Percentiles rank a stretch among this genome's conserved stretches.
Evolutionary conservation across 2,888 invertebrate genomes (phyloP).

Genomic region (Ophion ellenae): DNA sequence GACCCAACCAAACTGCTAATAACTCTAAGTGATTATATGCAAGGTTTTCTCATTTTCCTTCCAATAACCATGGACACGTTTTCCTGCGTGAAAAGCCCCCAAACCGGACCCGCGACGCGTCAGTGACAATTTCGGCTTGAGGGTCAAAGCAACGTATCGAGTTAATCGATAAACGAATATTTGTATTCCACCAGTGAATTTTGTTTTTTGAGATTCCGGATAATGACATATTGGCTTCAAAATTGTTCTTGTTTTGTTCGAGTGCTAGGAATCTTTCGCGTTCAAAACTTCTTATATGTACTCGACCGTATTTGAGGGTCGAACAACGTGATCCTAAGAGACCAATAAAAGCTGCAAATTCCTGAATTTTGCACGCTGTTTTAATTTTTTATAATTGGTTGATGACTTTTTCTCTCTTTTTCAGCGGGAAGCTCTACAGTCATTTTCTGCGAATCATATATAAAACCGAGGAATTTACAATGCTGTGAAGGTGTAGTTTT

Average conservation of each 20-base stretch:
- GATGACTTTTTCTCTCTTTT: background rate
- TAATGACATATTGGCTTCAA: slow-evolving; percentile 46
- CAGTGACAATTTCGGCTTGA: background rate
- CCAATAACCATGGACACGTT: background rate
- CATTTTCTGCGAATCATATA: too few relatives aligned
- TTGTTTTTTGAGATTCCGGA: background rate
- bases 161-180: background rate
- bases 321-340: slow-evolving; percentile 48
- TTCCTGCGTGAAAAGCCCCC: background rate
- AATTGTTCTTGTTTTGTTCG: slow-evolving; percentile 46
- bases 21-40: too few relatives aligned
- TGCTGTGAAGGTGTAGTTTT: slow-evolving; percentile 8
- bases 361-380: slow-evolving; percentile 46
- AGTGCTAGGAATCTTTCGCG: slow-evolving; percentile 55
- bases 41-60: too few relatives aligned
- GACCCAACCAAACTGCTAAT: too few relatives aligned
- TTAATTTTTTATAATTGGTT: slow-evolving; percentile 9
- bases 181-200: background rate
- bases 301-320: slow-evolving; percentile 56
- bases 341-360: slow-evolving; percentile 57
- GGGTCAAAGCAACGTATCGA: background rate
- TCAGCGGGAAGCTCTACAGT: background rate
- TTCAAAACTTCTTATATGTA: slow-evolving; percentile 60
- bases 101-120: slow-evolving; percentile 5
- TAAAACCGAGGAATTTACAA: slow-evolving; percentile 39